A percentile compares a stretch with the other conserved stretches of the same genome.
Conservation (phyloP, 2,888 invertebrate genomes). For the Hylaea fasciaria region DNA sequence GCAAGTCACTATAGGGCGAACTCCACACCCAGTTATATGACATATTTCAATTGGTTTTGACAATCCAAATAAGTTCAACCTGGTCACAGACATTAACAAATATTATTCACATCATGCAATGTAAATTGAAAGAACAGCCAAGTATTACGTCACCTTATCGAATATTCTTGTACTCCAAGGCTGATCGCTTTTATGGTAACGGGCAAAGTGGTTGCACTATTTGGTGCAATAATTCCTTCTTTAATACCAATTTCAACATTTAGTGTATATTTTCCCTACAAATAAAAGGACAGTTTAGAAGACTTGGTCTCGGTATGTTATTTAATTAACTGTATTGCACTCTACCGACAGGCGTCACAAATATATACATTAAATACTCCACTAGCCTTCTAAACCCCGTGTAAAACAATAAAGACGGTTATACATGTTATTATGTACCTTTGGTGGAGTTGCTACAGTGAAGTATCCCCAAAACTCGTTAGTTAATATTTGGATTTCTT, state of each 20-base stretch:
- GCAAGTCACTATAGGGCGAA: constrained; percentile 88
- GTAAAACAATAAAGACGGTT: background rate
- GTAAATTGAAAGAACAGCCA: background rate
- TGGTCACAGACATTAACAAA: constrained; percentile 32
- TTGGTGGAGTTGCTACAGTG: constrained; percentile 47
- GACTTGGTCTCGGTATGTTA: background rate
- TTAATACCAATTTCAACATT: constrained; percentile 61
- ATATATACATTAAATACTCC: too few species aligned
- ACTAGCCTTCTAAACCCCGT: too few species aligned
- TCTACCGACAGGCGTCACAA: too few species aligned
- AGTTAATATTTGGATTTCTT: constrained; percentile 77
- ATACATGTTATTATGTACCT: constrained; percentile 10
- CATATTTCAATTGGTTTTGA: constrained; percentile 75
- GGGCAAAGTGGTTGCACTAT: constrained; percentile 70
- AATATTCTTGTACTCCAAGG: constrained; percentile 75
- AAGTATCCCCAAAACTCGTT: constrained; percentile 73
- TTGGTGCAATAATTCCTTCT: constrained; percentile 76
- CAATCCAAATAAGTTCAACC: constrained; percentile 73
- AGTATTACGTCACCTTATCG: constrained; percentile 57
- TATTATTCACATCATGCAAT: background rate
- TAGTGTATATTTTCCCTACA: constrained; percentile 57
- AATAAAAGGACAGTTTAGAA: constrained; percentile 15
- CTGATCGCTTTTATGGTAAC: constrained; percentile 72
- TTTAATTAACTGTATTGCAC: background rate
- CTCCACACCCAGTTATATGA: constrained; percentile 81